Evolutionary conservation across 2,113 vertebrate species (phyloP).

Genomic region (Mustelus asterias): DNA sequence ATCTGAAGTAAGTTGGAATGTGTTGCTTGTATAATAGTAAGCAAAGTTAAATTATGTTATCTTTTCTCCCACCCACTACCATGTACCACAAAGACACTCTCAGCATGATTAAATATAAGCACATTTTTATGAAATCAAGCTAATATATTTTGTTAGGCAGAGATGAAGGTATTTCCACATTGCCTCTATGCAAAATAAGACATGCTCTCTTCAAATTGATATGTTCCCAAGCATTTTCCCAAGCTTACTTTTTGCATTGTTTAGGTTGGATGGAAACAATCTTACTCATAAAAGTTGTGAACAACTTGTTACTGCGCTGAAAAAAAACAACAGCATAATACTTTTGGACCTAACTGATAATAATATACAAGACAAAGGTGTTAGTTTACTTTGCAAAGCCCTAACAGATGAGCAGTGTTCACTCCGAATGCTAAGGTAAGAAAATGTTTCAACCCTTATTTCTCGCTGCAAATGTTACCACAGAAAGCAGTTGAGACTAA

Average conservation of each 20-base stretch:
- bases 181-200: neutral
- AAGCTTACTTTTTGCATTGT: neutral
- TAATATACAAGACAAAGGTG: neutral
- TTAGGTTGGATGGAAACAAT: conserved; percentile 27
- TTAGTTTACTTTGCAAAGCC: neutral
- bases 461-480: neutral
- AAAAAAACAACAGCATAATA: neutral
- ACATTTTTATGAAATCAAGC: neutral
- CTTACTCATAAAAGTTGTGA: conserved; percentile 31
- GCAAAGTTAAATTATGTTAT: neutral
- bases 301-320: neutral
- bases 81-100: neutral
- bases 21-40: neutral
- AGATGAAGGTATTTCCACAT: neutral
- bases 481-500: too few relatives aligned
- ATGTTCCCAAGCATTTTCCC: neutral
- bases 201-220: neutral
- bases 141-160: too few relatives aligned
- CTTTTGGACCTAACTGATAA: conserved; percentile 14
- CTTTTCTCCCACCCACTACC: neutral
- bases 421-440: neutral
- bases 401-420: neutral
- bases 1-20: neutral
- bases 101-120: neutral
- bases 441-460: neutral